Evolutionary conservation across 2,888 invertebrate species (phyloP).

Genomic region (Diachrysia chrysitis): DNA sequence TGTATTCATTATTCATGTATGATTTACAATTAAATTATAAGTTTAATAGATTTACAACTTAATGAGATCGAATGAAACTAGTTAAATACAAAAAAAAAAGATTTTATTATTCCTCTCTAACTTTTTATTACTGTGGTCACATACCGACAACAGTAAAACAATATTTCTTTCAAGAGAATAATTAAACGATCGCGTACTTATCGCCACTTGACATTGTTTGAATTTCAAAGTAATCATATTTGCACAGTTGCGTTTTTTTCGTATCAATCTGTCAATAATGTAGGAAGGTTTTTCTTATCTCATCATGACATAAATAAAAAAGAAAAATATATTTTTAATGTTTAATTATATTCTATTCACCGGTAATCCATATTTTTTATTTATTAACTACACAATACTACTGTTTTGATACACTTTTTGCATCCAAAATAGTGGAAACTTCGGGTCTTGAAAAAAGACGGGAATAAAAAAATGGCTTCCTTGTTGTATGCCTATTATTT

Average conservation of each 20-base stretch:
- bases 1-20: too few relatives aligned
- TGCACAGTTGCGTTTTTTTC: conserved; percentile 28
- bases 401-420: conserved; percentile 27
- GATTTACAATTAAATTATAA: too few relatives aligned
- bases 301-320: not conserved
- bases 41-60: too few relatives aligned
- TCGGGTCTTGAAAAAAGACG: not conserved
- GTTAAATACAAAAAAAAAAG: too few relatives aligned
- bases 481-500: conserved; percentile 20
- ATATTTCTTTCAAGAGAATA: conserved; percentile 2
- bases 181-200: conserved; percentile 3
- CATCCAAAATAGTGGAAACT: not conserved
- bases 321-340: conserved; percentile 16
- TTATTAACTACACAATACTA: conserved; percentile 3
- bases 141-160: not conserved
- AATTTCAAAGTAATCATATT: conserved; percentile 33
- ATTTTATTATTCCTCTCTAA: too few relatives aligned
- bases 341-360: conserved; percentile 32
- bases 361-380: conserved; percentile 16
- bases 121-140: too few relatives aligned
- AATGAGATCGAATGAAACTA: too few relatives aligned
- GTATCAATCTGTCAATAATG: conserved; percentile 21
- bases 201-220: conserved; percentile 22
- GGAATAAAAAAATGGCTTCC: conserved; percentile 25
- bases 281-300: conserved; percentile 9